Conservation (phyloP, 2,797 vertebrate genomes). For the Cetoscarus ocellatus region DNA sequence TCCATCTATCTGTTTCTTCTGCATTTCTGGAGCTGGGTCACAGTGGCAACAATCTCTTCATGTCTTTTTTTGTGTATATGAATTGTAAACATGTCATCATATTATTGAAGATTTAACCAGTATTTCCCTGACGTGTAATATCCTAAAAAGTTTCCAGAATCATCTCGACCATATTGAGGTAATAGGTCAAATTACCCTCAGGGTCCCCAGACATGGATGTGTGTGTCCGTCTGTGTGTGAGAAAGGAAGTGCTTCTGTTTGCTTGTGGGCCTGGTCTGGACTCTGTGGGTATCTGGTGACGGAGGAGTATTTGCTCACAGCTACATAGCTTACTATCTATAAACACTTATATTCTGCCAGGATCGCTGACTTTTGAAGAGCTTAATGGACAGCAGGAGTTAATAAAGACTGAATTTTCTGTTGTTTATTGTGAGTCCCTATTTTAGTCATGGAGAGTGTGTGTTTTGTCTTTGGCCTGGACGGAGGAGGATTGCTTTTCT, state of each 20-base stretch:
- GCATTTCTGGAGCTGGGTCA: neutral
- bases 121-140: neutral
- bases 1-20: neutral
- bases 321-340: conserved; percentile 60
- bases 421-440: conserved; percentile 16
- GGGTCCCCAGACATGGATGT: conserved; percentile 34
- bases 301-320: conserved; percentile 60
- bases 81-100: neutral
- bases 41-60: too few species aligned
- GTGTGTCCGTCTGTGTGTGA: conserved; percentile 15
- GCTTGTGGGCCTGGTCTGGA: conserved; percentile 37
- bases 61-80: too few species aligned
- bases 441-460: conserved; percentile 5
- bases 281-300: conserved; percentile 67
- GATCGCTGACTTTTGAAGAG: conserved; percentile 30
- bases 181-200: conserved; percentile 50
- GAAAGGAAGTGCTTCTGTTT: conserved; percentile 51
- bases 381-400: conserved; percentile 23
- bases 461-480: conserved; percentile 14
- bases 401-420: conserved; percentile 23
- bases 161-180: conserved; percentile 53
- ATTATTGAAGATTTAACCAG: conserved; percentile 4
- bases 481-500: conserved; percentile 15
- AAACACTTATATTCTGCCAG: conserved; percentile 47
- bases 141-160: conserved; percentile 4